A percentile compares a stretch with the other conserved stretches of the same genome.
These are phyloP conservation scores for Montipora capricornis DNA, from an alignment of 64 coral and sea anemone genomes.

Conservation along the genomic window DNA sequence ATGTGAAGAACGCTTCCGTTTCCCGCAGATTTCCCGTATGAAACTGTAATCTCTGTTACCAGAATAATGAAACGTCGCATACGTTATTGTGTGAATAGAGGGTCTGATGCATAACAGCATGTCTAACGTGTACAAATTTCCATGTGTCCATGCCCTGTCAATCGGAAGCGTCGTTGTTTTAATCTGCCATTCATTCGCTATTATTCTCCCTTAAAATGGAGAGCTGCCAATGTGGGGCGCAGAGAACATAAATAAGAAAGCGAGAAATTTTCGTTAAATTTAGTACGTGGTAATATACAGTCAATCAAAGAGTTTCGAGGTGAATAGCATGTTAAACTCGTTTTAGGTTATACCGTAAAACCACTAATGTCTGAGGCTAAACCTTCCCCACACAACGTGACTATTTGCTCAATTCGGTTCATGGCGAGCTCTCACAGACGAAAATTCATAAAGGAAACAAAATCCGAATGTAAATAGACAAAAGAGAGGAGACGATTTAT, in stretches of 20 bases:
- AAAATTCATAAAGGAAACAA: constrained; percentile 41
- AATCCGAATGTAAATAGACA: constrained; percentile 50
- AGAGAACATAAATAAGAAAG: neutral
- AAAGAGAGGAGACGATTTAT: constrained; percentile 47
- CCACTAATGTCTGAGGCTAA: neutral
- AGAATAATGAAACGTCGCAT: neutral
- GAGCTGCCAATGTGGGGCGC: too few relatives aligned
- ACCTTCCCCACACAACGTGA: neutral
- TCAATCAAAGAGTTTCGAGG: neutral
- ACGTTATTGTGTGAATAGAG: neutral
- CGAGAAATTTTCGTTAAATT: neutral
- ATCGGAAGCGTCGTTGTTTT: neutral
- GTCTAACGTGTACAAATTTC: neutral
- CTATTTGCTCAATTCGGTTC: neutral
- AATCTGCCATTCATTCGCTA: neutral
- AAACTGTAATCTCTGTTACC: neutral
- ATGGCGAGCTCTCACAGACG: neutral
- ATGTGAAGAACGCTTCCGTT: neutral
- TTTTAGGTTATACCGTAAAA: neutral
- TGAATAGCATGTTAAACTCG: neutral
- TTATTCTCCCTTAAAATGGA: neutral
- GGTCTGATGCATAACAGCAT: neutral
- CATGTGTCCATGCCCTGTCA: neutral
- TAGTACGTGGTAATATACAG: neutral
- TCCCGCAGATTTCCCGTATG: neutral